Percentiles rank a stretch among this genome's conserved stretches.
phyloP scores from a whole-genome alignment of 2,888 invertebrate genomes.

The Tiliacea citrago region DNA sequence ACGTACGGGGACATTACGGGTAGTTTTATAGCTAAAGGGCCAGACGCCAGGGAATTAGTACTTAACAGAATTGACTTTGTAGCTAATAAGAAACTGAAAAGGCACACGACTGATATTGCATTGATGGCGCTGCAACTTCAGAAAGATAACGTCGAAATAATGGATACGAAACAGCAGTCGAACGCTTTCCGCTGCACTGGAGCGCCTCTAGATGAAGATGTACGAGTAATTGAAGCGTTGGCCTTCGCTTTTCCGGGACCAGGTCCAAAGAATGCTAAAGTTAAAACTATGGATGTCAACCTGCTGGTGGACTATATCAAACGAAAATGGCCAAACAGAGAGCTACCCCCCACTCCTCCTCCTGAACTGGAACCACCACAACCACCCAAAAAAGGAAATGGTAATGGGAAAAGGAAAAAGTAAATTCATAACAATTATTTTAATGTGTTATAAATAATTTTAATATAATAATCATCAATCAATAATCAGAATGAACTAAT shows the following conservation, averaged over 20 bases:
- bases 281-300: conserved; percentile 72
- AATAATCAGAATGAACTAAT: not conserved
- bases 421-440: not conserved
- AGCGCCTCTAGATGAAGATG: conserved; percentile 71
- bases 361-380: conserved; percentile 66
- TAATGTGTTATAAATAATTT: not conserved
- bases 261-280: conserved; percentile 62
- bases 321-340: conserved; percentile 81
- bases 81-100: conserved; percentile 72
- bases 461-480: not conserved
- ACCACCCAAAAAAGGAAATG: not conserved
- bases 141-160: conserved; percentile 70
- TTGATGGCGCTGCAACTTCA: conserved; percentile 71
- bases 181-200: conserved; percentile 59
- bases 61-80: conserved; percentile 78
- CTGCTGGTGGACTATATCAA: conserved; percentile 75
- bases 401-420: conserved; percentile 17
- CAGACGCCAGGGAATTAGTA: conserved; percentile 76
- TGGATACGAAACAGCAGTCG: conserved; percentile 71
- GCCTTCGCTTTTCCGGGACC: conserved; percentile 73
- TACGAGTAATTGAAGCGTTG: conserved; percentile 76
- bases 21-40: conserved; percentile 59
- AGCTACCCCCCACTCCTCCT: conserved; percentile 77
- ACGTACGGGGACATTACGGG: conserved; percentile 74
- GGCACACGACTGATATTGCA: conserved; percentile 73